Base-by-base conservation (phyloP, 1,140 invertebrate genomes). In the Phymorhynchus buccinoides region DNA sequence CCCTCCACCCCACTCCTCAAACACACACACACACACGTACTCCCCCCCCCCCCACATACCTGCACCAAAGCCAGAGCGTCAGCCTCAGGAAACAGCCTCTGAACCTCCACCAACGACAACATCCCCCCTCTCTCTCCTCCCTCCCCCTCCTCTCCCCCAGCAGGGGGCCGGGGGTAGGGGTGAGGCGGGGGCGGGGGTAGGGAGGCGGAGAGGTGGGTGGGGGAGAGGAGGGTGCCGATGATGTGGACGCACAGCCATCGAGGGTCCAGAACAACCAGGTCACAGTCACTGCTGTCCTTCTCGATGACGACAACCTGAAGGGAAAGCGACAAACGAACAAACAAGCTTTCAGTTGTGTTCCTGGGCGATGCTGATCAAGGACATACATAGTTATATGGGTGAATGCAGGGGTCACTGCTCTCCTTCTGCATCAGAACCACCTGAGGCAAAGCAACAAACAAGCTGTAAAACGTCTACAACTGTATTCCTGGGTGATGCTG, bases 161-260 rank as follows among this genome's bases (percentile, higher is more conserved):
- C 96, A 9, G 95, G 95, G 35, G 96, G 94, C 75, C 95, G 94
- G 84, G 95, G 94, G 79, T 94, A 94, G 12, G 4, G 84, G 95
- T 94, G 87, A 95, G 95, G 83, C 96, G 95, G 44, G 95, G 94
- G 77, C 95, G 95, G 44, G 97, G 93, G 68, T 97, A 93, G 92
- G 96, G n/a, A n/a, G n/a, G n/a, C n/a, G 94, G 12, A 14, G 84
- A 95, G 94, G 87, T 95, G 95, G 83, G 96, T 95, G 44, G 95
- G 94, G 77, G 95, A 95, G 44, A 97, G 93, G 68, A 97, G 93
- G 92, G 96, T 95, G 71, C 96, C 96, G 37, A 97, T 93, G 16
- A 97, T 94, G 84, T 96, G 95, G 37, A 92, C 93, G 89, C 96
- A 96, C 30, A 97, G 92, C 96, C 96, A 97, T 79, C 95, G 94